These are phyloP conservation scores for Nasonia giraulti DNA, from an alignment of 1,140 invertebrate genomes.

Conservation along the genomic window DNA sequence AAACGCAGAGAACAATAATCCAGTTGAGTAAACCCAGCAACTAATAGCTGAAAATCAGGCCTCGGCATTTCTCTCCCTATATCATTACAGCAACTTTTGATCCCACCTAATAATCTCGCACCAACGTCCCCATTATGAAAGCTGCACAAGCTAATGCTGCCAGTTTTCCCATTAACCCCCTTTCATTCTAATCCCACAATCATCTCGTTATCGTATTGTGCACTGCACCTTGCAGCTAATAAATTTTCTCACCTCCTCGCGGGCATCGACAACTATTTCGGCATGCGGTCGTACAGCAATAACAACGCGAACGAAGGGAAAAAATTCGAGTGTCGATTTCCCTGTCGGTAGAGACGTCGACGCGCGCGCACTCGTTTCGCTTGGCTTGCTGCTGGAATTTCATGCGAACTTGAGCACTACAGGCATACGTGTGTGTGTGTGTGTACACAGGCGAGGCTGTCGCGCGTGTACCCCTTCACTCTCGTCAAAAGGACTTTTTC, in stretches of 20 bases:
- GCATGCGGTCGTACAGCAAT: neutral
- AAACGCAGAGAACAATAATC: neutral
- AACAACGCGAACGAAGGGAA: conserved; percentile 27
- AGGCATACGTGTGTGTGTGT: neutral
- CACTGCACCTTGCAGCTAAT: conserved; percentile 8
- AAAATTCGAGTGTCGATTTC: conserved; percentile 35
- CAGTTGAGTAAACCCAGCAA: neutral
- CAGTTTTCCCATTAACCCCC: neutral
- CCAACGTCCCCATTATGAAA: neutral
- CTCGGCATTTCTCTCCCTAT: neutral
- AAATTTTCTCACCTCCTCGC: conserved; percentile 29
- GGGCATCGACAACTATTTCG: neutral
- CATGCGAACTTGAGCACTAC: conserved; percentile 37
- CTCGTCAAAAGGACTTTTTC: neutral
- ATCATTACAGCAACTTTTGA: neutral
- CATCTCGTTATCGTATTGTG: conserved; percentile 31
- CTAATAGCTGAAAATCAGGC: neutral
- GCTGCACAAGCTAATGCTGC: too few relatives aligned
- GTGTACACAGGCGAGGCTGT: neutral
- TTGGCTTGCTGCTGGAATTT: conserved; percentile 39
- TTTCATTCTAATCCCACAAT: neutral
- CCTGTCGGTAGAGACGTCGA: conserved; percentile 26
- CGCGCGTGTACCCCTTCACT: conserved; percentile 7
- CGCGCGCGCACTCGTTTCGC: conserved; percentile 30
- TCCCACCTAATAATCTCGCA: neutral